Conservation (phyloP, 2,797 vertebrate genomes). For the Chanos chanos region DNA sequence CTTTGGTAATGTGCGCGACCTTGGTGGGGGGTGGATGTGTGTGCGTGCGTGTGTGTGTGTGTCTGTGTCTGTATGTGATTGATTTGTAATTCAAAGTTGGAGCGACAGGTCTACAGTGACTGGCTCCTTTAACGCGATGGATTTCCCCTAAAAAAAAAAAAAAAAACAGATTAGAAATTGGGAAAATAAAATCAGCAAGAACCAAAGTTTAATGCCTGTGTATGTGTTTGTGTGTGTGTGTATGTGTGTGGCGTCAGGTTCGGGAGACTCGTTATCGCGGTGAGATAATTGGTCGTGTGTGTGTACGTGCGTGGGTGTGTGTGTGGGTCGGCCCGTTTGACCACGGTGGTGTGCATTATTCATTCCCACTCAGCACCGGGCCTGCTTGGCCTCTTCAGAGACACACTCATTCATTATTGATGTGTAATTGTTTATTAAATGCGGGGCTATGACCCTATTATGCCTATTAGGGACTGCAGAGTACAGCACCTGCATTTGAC, state of each 20-base stretch:
- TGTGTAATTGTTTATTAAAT: conserved; percentile 85
- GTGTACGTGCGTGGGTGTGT: conserved; percentile 54
- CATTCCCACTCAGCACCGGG: conserved; percentile 54
- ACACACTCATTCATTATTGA: conserved; percentile 78
- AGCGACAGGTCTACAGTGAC: conserved; percentile 69
- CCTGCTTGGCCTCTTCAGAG: conserved; percentile 61
- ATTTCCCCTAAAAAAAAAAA: conserved; percentile 40
- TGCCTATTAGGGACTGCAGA: conserved; percentile 64
- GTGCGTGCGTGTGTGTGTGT: conserved; percentile 58
- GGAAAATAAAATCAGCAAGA: conserved; percentile 41
- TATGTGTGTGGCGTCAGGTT: not conserved
- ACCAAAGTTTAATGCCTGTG: conserved; percentile 38
- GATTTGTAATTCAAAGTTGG: conserved; percentile 91
- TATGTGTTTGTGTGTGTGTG: conserved; percentile 1
- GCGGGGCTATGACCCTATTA: conserved; percentile 78
- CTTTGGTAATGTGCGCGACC: conserved; percentile 94
- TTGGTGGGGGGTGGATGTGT: conserved; percentile 72
- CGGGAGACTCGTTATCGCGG: conserved; percentile 65
- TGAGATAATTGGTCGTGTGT: conserved; percentile 66
- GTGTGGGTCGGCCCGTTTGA: conserved; percentile 60
- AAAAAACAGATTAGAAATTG: conserved; percentile 57
- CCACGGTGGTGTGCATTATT: conserved; percentile 76
- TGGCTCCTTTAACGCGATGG: not conserved
- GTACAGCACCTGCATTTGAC: conserved; percentile 49
- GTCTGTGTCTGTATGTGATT: conserved; percentile 64